Evolutionary conservation across 2,797 vertebrate species (phyloP).

Genomic region (Syngnathus rostellatus): DNA sequence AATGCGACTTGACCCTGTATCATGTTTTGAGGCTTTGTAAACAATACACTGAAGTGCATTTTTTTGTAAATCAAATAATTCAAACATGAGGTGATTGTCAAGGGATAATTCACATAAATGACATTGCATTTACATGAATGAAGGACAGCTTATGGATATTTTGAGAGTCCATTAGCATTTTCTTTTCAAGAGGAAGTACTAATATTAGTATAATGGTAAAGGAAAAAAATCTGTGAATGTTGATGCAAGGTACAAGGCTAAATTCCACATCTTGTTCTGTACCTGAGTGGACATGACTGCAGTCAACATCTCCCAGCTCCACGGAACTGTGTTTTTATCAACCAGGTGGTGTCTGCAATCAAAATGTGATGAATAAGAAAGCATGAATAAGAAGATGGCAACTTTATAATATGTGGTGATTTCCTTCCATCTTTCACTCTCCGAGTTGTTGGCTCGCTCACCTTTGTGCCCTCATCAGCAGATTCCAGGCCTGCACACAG

Average conservation of each 20-base stretch:
- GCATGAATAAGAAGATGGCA: slow-evolving; percentile 11
- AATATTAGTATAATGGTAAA: too few relatives aligned
- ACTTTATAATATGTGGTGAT: not conserved
- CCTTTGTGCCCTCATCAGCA: slow-evolving; percentile 91
- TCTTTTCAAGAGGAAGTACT: too few relatives aligned
- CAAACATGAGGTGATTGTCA: too few relatives aligned
- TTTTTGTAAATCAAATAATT: too few relatives aligned
- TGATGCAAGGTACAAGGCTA: not conserved
- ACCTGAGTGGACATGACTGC: slow-evolving; percentile 79
- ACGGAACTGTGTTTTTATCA: slow-evolving; percentile 68
- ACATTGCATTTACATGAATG: too few relatives aligned
- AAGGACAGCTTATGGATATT: too few relatives aligned
- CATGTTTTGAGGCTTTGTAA: too few relatives aligned
- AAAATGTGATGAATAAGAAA: slow-evolving; percentile 19
- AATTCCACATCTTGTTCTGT: slow-evolving; percentile 20
- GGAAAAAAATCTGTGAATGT: too few relatives aligned
- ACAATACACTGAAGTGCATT: too few relatives aligned
- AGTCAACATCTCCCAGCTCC: slow-evolving; percentile 85
- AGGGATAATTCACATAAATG: too few relatives aligned
- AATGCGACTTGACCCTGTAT: too few relatives aligned
- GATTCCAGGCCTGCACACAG: slow-evolving; percentile 75
- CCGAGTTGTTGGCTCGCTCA: slow-evolving; percentile 33
- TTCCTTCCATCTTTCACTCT: not conserved
- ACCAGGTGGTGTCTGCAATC: slow-evolving; percentile 79
- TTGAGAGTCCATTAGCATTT: too few relatives aligned